A percentile compares a stretch with the other conserved stretches of the same genome.
These are phyloP conservation scores for Karalla daura DNA, from an alignment of 2,797 vertebrate genomes.

Conservation along the genomic window DNA sequence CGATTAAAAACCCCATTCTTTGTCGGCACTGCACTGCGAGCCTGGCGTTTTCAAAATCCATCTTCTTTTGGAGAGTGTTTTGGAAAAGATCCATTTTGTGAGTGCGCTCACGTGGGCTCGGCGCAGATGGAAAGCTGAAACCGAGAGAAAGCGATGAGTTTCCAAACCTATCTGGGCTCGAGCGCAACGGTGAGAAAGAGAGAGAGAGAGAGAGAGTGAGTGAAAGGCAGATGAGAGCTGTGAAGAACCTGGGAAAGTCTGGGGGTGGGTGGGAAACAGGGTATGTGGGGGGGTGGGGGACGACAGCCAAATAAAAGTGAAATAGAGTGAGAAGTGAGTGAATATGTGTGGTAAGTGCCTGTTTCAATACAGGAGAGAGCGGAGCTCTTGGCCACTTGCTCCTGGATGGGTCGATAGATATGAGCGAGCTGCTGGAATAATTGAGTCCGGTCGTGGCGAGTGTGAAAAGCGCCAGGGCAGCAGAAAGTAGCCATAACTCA, in stretches of 20 bases:
- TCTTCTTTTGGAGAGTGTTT: constrained; percentile 58
- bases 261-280: too few species aligned
- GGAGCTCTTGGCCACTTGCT: constrained; percentile 27
- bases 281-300: too few species aligned
- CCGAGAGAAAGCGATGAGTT: constrained; percentile 33
- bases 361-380: constrained; percentile 39
- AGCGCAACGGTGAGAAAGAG: too few species aligned
- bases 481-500: constrained; percentile 76
- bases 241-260: constrained; percentile 16
- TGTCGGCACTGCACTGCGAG: constrained; percentile 40
- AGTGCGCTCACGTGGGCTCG: constrained; percentile 29
- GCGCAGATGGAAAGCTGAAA: constrained; percentile 29
- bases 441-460: constrained; percentile 65
- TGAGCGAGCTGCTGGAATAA: constrained; percentile 69
- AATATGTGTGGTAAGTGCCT: constrained; percentile 39
- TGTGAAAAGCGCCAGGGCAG: constrained; percentile 70
- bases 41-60: constrained; percentile 50
- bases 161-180: constrained; percentile 53
- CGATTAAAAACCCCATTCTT: constrained; percentile 56
- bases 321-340: constrained; percentile 59
- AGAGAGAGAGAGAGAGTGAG: constrained; percentile 20
- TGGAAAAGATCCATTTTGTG: constrained; percentile 52
- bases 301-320: constrained; percentile 58
- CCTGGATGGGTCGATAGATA: constrained; percentile 69
- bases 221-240: constrained; percentile 45